A percentile compares a stretch with the other conserved stretches of the same genome.
phyloP scores from a whole-genome alignment of 1,140 invertebrate species.

The Papilio dardanus region DNA sequence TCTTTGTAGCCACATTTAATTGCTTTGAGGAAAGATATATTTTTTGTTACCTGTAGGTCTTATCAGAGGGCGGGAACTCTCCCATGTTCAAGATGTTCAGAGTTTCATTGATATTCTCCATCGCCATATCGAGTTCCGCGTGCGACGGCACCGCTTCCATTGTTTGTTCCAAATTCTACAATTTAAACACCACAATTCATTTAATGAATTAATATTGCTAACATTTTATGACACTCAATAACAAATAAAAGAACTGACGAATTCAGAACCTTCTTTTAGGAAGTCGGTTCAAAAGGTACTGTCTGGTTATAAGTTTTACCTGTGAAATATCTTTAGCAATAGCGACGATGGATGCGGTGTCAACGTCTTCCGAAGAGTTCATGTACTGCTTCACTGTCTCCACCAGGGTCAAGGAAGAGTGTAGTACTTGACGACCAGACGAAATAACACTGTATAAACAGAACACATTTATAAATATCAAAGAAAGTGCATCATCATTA shows the following conservation, averaged over 20 bases:
- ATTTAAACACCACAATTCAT: slow-evolving; percentile 42
- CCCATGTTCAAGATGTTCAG: slow-evolving; percentile 88
- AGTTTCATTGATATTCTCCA: slow-evolving; percentile 90
- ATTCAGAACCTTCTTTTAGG: no score
- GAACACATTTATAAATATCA: not conserved
- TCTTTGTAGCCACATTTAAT: no score
- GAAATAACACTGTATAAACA: slow-evolving; percentile 83
- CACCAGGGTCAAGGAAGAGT: slow-evolving; percentile 89
- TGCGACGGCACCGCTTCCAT: slow-evolving; percentile 94
- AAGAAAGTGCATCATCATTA: no score
- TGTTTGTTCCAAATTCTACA: slow-evolving; percentile 84
- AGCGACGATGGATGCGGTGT: slow-evolving; percentile 84
- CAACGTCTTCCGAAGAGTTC: slow-evolving; percentile 78
- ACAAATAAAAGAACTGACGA: no score
- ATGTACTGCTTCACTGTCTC: slow-evolving; percentile 86
- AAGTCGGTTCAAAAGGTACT: not conserved
- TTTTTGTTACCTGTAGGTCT: slow-evolving; percentile 85
- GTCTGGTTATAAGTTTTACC: no score
- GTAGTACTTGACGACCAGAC: slow-evolving; percentile 90
- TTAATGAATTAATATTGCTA: no score
- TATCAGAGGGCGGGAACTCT: slow-evolving; percentile 88
- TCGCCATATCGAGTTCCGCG: slow-evolving; percentile 93
- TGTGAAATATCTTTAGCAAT: slow-evolving; percentile 86
- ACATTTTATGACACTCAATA: no score
- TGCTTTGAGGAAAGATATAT: no score